Percentiles rank a stretch among this genome's conserved stretches.
These are phyloP conservation scores for Lasioglossum albipes DNA, from an alignment of 1,140 invertebrate genomes.

Conservation along the genomic window DNA sequence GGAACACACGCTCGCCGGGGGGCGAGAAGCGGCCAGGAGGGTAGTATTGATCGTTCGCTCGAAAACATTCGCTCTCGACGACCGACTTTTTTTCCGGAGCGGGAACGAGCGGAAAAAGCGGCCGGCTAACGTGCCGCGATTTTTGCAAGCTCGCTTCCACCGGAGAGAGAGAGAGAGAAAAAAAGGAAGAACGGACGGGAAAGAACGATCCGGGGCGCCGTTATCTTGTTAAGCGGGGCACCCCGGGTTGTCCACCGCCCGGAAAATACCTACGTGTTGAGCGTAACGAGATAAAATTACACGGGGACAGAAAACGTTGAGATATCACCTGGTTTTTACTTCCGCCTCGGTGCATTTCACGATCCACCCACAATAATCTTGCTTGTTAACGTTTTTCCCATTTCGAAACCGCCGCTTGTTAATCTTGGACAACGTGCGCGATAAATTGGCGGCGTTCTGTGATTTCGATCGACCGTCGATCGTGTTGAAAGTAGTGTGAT, in stretches of 20 bases:
- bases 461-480: too few relatives aligned
- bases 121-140: not conserved
- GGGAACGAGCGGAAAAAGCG: constrained; percentile 6
- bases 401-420: constrained; percentile 3
- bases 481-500: too few relatives aligned
- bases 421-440: not conserved
- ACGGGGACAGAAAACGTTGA: not conserved
- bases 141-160: constrained; percentile 11
- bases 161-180: too few relatives aligned
- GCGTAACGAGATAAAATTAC: constrained; percentile 23
- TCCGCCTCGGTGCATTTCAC: not conserved
- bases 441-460: too few relatives aligned
- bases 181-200: too few relatives aligned
- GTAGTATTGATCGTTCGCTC: constrained; percentile 58
- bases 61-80: constrained; percentile 61
- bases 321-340: constrained; percentile 18
- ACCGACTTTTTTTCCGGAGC: constrained; percentile 37
- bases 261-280: not conserved
- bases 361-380: not conserved
- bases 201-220: not conserved
- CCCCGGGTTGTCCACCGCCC: not conserved
- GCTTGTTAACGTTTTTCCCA: not conserved
- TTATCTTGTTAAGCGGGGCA: constrained; percentile 12
- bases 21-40: constrained; percentile 7
- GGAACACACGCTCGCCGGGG: not conserved